A percentile compares a stretch with the other conserved stretches of the same genome.
Evolutionary conservation across 1,140 invertebrate genomes (phyloP).

Genomic region (Caenorhabditis tropicalis): DNA sequence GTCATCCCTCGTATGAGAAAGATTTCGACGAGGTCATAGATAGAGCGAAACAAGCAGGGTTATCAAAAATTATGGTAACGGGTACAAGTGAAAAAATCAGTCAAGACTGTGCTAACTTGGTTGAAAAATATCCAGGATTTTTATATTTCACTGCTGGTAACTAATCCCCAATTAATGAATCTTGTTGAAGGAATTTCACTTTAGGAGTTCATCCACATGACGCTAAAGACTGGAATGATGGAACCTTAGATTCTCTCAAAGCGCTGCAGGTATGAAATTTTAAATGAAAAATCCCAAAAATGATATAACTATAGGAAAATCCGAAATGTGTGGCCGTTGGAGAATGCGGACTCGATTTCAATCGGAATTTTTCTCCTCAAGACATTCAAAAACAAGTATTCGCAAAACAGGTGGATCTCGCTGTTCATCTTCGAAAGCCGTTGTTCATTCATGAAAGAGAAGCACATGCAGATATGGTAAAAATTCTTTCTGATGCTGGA

Average conservation of each 20-base stretch:
- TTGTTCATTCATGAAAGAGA: conserved; percentile 89
- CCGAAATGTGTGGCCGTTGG: conserved; percentile 90
- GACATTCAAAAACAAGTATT: conserved; percentile 86
- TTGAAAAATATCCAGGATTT: conserved; percentile 82
- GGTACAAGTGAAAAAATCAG: conserved; percentile 58
- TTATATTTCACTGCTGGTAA: conserved; percentile 90
- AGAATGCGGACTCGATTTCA: conserved; percentile 92
- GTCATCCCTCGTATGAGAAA: conserved; percentile 89
- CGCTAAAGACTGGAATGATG: conserved; percentile 87
- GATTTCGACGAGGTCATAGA: conserved; percentile 90
- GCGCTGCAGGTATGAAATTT: background rate
- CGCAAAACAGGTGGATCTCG: conserved; percentile 86
- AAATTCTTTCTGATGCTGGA: conserved; percentile 67
- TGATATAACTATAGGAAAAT: conserved; percentile 77
- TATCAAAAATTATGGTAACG: conserved; percentile 59
- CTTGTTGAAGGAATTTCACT: background rate
- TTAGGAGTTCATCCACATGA: conserved; percentile 91
- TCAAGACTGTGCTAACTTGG: conserved; percentile 55
- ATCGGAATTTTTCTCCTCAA: conserved; percentile 89
- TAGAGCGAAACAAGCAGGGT: conserved; percentile 85
- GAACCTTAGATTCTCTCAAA: conserved; percentile 24
- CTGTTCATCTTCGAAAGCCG: conserved; percentile 86
- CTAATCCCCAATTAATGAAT: conserved; percentile 12
- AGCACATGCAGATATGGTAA: conserved; percentile 82
- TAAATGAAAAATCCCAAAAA: background rate